Conservation (phyloP, 2,888 invertebrate species). For the Caradrina clavipalpis region DNA sequence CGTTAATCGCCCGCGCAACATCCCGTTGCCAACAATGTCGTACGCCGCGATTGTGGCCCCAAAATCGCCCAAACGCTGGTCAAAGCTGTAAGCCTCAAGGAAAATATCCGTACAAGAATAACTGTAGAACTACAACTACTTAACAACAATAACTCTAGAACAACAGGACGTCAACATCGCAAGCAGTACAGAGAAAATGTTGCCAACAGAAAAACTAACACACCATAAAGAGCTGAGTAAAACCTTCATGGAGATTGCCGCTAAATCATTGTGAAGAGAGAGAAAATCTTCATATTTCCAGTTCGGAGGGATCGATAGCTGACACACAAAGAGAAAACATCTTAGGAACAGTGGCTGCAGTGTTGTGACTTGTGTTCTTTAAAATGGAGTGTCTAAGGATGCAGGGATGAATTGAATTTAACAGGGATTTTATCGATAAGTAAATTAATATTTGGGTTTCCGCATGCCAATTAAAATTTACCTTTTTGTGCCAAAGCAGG, state of each 20-base stretch:
- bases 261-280: neutral
- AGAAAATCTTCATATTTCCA: neutral
- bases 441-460: no score
- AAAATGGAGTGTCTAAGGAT: no score
- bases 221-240: no score
- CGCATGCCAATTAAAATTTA: no score
- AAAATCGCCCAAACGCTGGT: neutral
- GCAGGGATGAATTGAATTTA: no score
- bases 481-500: no score
- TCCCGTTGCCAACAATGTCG: neutral
- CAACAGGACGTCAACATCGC: neutral
- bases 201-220: no score
- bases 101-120: neutral
- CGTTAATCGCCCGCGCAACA: neutral
- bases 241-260: neutral
- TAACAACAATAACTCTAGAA: neutral
- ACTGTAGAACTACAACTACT: neutral
- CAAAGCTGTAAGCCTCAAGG: constrained; percentile 7
- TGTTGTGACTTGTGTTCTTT: no score
- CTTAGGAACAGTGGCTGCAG: neutral
- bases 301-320: neutral
- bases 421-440: no score
- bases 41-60: neutral
- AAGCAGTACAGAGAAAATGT: neutral
- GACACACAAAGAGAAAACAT: neutral